These are phyloP conservation scores for Cydia splendana DNA, from an alignment of 1,140 invertebrate genomes.

Conservation along the genomic window DNA sequence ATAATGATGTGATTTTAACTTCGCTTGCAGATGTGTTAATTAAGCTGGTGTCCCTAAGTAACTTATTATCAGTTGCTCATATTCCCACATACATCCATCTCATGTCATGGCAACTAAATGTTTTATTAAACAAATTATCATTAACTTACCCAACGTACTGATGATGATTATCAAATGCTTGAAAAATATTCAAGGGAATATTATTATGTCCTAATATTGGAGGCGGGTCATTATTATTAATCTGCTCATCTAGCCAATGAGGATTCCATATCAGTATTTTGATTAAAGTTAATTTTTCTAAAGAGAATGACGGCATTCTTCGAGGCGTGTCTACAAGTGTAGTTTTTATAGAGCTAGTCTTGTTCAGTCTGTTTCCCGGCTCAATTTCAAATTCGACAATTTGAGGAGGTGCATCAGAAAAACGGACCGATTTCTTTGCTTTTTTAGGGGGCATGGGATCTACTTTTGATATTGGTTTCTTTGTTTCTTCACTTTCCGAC, in stretches of 20 bases:
- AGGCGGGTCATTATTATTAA: conserved; percentile 56
- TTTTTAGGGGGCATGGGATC: conserved; percentile 47
- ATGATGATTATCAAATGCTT: conserved; percentile 57
- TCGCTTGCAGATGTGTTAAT: too few species aligned
- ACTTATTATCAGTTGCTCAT: too few species aligned
- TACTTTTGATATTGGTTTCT: conserved; percentile 55
- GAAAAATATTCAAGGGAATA: conserved; percentile 56
- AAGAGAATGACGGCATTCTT: conserved; percentile 56
- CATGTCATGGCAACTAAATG: too few species aligned
- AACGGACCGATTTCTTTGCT: conserved; percentile 55
- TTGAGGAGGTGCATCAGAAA: conserved; percentile 52
- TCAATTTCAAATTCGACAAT: conserved; percentile 62
- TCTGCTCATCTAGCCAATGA: conserved; percentile 67
- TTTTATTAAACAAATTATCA: neutral
- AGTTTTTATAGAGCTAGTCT: conserved; percentile 59
- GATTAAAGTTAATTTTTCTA: conserved; percentile 64
- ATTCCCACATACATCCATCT: too few species aligned
- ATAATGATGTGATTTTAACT: too few species aligned
- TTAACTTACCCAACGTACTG: conserved; percentile 70
- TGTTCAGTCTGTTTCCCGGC: conserved; percentile 66
- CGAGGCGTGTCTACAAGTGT: conserved; percentile 48
- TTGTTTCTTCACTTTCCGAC: conserved; percentile 47
- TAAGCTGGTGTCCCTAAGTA: too few species aligned
- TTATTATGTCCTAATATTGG: conserved; percentile 67
- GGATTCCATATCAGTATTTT: conserved; percentile 70